Evolutionary conservation across 2,113 vertebrate genomes (phyloP), one percentile per base, ranked within the genome.

Genomic region (Melanerpes formicivorus): DNA sequence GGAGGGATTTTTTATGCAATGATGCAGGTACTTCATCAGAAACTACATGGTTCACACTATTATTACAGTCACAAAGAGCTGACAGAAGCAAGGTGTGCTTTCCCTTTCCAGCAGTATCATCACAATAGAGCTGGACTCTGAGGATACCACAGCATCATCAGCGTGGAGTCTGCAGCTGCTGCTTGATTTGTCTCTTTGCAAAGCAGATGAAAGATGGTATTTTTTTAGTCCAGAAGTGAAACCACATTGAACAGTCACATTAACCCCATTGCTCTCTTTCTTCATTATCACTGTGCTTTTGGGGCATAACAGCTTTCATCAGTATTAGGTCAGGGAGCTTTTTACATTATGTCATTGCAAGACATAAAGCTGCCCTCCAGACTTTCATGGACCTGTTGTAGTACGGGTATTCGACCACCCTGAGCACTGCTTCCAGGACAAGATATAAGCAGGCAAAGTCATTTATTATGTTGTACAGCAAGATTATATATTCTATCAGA

Each of bases 251-350:
- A 76, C 5, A 81, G 25, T 5, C 1, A 0, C 18, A 21, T 44
- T 62, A 14, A 21, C 73, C 25, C 27, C 0, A 0, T 1, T 1
- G 9, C 27, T 72, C 17, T 77, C 23, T 17, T 80, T 84, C 54
- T 60, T 55, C 73, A 44, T 70, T 58, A 70, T 5, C 6, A 26
- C 21, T 12, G 25, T 21, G 6, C 16, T 19, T 3, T 30, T 13
- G 3, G n/a, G 25, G 8, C 0, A 0, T 26, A 8, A 48, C 1
- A 1, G 30, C 1, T 72, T 9, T 76, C 1, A 1, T 42, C 3
- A 6, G 15, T 40, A 4, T 34, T 40, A 60, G 15, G 18, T 59
- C 54, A 66, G 19, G 19, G 19, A 84, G 19, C 16, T 60, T 71
- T 76, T 14, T 19, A 55, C 29, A 8, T 60, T n/a, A 55, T 1